These are phyloP conservation scores for Baronia brevicornis DNA, from an alignment of 2,888 invertebrate species.

Conservation along the genomic window DNA sequence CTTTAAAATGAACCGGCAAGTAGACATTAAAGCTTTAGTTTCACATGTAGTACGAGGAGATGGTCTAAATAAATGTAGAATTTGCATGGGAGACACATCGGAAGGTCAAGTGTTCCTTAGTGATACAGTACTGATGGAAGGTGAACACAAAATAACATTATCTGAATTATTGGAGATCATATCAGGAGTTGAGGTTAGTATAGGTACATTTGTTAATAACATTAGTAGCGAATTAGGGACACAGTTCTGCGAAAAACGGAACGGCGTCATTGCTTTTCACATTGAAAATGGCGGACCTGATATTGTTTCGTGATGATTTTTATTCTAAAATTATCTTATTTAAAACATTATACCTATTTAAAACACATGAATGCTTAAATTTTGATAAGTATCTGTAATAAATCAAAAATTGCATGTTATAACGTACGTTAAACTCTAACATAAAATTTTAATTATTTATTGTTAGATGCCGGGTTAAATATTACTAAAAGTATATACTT, in stretches of 20 bases:
- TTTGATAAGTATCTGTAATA: no score
- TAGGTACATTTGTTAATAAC: constrained; percentile 18
- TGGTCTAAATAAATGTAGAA: constrained; percentile 59
- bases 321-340: not conserved
- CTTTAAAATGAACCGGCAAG: constrained; percentile 49
- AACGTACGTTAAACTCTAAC: no score
- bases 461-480: no score
- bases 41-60: constrained; percentile 66
- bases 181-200: constrained; percentile 59
- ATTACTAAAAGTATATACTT: no score
- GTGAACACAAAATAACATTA: constrained; percentile 54
- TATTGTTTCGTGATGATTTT: not conserved
- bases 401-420: no score
- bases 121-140: constrained; percentile 66
- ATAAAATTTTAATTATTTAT: no score
- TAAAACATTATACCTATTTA: no score
- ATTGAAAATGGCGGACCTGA: constrained; percentile 48
- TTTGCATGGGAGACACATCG: constrained; percentile 64
- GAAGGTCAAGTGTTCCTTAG: constrained; percentile 62
- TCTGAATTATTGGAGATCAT: constrained; percentile 56
- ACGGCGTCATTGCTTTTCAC: constrained; percentile 50
- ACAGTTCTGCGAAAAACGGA: constrained; percentile 59
- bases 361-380: no score
- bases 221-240: constrained; percentile 36
- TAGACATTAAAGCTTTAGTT: constrained; percentile 59